These are phyloP conservation scores for Perognathus longimembris DNA, from an alignment of 2,113 vertebrate genomes.

Conservation along the genomic window DNA sequence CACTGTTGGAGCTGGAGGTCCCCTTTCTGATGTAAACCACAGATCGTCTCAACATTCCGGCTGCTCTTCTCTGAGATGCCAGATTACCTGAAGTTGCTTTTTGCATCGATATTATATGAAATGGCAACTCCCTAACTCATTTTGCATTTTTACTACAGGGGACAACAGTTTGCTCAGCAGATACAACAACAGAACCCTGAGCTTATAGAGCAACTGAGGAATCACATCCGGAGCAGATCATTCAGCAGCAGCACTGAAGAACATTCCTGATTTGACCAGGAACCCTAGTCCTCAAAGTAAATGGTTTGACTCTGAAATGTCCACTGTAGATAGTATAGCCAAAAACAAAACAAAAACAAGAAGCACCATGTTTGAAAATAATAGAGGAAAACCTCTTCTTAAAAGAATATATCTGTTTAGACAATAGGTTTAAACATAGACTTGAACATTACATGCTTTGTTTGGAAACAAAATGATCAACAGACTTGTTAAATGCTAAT, in stretches of 20 bases:
- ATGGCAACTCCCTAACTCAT: slow-evolving; percentile 18
- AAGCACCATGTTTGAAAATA: slow-evolving; percentile 83
- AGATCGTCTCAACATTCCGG: no score
- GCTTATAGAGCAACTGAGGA: slow-evolving; percentile 97
- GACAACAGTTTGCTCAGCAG: slow-evolving; percentile 99
- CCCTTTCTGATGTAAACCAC: no score
- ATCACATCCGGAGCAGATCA: slow-evolving; percentile 96
- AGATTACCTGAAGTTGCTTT: not conserved
- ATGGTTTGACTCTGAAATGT: slow-evolving; percentile 72
- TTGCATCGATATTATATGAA: not conserved
- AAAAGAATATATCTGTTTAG: slow-evolving; percentile 84
- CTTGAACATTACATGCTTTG: slow-evolving; percentile 79
- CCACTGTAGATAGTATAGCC: slow-evolving; percentile 81
- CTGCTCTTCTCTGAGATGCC: no score
- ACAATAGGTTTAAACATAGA: slow-evolving; percentile 85
- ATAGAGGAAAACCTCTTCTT: slow-evolving; percentile 79
- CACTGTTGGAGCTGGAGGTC: no score
- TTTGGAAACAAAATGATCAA: slow-evolving; percentile 78
- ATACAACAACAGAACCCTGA: slow-evolving; percentile 99
- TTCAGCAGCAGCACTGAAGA: slow-evolving; percentile 97
- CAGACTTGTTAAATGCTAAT: slow-evolving; percentile 53
- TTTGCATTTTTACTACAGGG: slow-evolving; percentile 87
- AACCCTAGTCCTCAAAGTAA: slow-evolving; percentile 28
- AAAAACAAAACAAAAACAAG: slow-evolving; percentile 32
- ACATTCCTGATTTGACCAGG: slow-evolving; percentile 91